A percentile compares a stretch with the other conserved stretches of the same genome.
Evolutionary conservation across 2,888 invertebrate genomes (phyloP).

Genomic region (Blomia tropicalis): DNA sequence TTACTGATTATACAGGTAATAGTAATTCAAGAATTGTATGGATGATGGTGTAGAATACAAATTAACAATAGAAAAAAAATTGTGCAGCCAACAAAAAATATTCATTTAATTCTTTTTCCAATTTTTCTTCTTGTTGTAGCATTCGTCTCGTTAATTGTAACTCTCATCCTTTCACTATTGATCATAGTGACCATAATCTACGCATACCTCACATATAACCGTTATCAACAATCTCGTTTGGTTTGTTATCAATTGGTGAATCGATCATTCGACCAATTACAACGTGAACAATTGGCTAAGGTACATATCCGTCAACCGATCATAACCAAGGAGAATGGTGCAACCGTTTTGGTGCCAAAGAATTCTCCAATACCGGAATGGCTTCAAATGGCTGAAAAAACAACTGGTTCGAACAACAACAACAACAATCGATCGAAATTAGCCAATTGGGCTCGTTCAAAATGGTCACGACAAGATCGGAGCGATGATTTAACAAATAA

Average conservation of each 20-base stretch:
- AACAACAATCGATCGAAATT: not conserved
- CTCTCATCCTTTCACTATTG: not conserved
- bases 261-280: conserved; percentile 11
- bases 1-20: too few relatives aligned
- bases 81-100: too few relatives aligned
- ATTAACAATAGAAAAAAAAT: too few relatives aligned
- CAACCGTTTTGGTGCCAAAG: not conserved
- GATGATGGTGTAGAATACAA: too few relatives aligned
- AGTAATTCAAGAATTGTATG: too few relatives aligned
- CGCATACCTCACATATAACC: not conserved
- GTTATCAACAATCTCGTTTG: conserved; percentile 8
- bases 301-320: not conserved
- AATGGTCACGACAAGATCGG: not conserved
- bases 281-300: conserved; percentile 1
- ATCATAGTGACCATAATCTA: not conserved
- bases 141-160: too few relatives aligned
- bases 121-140: too few relatives aligned
- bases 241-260: conserved; percentile 3
- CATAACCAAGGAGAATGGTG: not conserved
- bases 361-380: not conserved
- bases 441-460: conserved; percentile 6
- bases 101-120: too few relatives aligned
- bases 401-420: not conserved
- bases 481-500: not conserved
- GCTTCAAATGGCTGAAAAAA: not conserved